Evolutionary conservation across 2,888 invertebrate species (phyloP).

Genomic region (Pollenia labialis): DNA sequence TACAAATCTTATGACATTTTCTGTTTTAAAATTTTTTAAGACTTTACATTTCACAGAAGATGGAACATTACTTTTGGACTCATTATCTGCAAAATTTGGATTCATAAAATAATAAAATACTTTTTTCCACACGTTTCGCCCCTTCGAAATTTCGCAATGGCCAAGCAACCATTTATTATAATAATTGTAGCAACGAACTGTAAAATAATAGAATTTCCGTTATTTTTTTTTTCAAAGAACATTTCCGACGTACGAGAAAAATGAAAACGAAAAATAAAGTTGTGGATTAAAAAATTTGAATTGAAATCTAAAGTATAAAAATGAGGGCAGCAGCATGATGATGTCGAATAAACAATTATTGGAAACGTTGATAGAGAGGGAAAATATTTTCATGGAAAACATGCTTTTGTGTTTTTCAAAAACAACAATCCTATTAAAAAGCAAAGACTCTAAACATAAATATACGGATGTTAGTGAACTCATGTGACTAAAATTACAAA

Average conservation of each 20-base stretch:
- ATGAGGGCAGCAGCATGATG: not conserved
- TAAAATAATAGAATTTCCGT: slow-evolving; percentile 63
- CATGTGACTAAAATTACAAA: not conserved
- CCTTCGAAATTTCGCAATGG: not conserved
- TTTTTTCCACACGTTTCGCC: not conserved
- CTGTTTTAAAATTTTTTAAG: too few relatives aligned
- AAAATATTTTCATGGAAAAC: slow-evolving; percentile 3
- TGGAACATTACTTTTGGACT: too few relatives aligned
- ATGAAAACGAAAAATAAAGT: not conserved
- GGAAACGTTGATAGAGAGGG: not conserved
- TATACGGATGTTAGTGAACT: not conserved
- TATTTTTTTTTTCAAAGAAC: slow-evolving; percentile 4
- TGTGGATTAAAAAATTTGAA: slow-evolving; percentile 49
- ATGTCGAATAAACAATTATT: not conserved
- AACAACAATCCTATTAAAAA: slow-evolving; percentile 14
- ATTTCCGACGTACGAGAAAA: not conserved
- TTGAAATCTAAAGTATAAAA: slow-evolving; percentile 17
- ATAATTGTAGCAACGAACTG: slow-evolving; percentile 58
- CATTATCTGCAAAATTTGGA: not conserved
- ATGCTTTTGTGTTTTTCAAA: not conserved
- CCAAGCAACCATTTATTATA: slow-evolving; percentile 35
- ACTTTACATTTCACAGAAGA: too few relatives aligned
- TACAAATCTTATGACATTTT: too few relatives aligned
- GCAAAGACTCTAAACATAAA: not conserved
- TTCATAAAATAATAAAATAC: not conserved